Base-by-base conservation (phyloP, 2,888 invertebrate species). In the Drosophila koepferae region DNA sequence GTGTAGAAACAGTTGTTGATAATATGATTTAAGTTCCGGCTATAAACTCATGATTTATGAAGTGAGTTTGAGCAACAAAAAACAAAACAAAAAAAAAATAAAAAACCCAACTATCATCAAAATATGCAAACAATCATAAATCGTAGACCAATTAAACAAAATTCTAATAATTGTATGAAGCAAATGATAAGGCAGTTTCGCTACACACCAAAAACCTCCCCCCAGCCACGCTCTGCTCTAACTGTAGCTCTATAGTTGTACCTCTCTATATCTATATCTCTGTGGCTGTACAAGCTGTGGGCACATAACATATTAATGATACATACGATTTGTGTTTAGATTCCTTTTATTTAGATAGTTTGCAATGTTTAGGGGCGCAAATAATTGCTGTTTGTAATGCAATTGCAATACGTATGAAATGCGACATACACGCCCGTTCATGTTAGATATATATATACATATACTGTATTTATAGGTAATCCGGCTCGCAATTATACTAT, bases 111-210 rank as follows among this genome's bases (percentile, higher is more conserved):
- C 31, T n/a, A 56, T 23, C 34, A 31, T 16, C 4, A 14, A n/a
- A 48, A 44, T n/a, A 54, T 23, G 31, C 28, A 0, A 36, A 40
- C 6, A 43, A 59, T 36, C 46, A 60, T 62, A 48, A 63, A 59
- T 59, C 58, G 61, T 36, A 49, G 18, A 36, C 48, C 40, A 75
- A 61, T 53, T 18, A 36, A 18, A 34, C 9, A 61, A 54, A 41
- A 62, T 59, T 65, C 10, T 12, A 54, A 38, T 62, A 54, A 40
- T 31, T 44, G 49, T 28, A 43, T 43, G 53, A 44, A 59, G 6
- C 34, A 53, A 48, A 67, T 82, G 84, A 84, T 73, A 56, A 16
- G 12, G 84, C 82, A 63, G 28, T 64, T 86, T 66, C 60, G 23
- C 18, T 20, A 43, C 41, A 55, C 16, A 61, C 51, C 16, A 61